Base-by-base conservation (phyloP, 2,797 vertebrate species). In the Aulostomus chinensis region DNA sequence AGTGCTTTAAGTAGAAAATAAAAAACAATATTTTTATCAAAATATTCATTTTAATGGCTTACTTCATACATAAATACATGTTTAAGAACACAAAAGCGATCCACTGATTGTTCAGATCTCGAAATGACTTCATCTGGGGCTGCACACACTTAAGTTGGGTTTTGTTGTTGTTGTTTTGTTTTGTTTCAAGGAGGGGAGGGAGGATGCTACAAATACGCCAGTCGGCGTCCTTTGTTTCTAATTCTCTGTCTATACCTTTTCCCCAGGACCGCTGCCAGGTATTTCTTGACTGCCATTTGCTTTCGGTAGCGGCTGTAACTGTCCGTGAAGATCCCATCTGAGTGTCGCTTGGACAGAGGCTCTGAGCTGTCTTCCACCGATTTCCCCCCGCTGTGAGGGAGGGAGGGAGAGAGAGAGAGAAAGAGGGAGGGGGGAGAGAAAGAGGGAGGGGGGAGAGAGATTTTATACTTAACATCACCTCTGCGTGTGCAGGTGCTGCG, bases 171-270 rank as follows among this genome's bases (percentile, higher is more conserved):
- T 55, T 47, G 60, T 53, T 73, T 51, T 26, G 36, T 28, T n/a
- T 34, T 14, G 49, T 55, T 51, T 47, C 71, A 34, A 51, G 50
- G 33, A 49, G 45, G 52, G 42, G 35, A 28, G 46, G 80, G 83
- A 88, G 83, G 90, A 88, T 86, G 91, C 95, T 98, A 98, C 94
- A 97, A 98, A 92, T 93, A 97, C 55, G 93, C 92, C 93, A 95
- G 91, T 87, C 95, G 92, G 84, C 96, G 95, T 94, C 97, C 96
- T 95, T 96, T 98, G 93, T 94, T 96, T 94, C 95, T 96, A 95
- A 96, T 91, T 93, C 95, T 97, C 92, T 98, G 96, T 94, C 96
- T 98, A 93, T 99, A 98, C 96, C 97, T 98, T 97, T 97, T 98
- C 92, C 97, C 97, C 76, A 99, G 91, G 85, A 98, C 95, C 0